Evolutionary conservation across 2,888 invertebrate species (phyloP), one percentile per base, ranked within the genome.

Genomic region (Margaritifera margaritifera): DNA sequence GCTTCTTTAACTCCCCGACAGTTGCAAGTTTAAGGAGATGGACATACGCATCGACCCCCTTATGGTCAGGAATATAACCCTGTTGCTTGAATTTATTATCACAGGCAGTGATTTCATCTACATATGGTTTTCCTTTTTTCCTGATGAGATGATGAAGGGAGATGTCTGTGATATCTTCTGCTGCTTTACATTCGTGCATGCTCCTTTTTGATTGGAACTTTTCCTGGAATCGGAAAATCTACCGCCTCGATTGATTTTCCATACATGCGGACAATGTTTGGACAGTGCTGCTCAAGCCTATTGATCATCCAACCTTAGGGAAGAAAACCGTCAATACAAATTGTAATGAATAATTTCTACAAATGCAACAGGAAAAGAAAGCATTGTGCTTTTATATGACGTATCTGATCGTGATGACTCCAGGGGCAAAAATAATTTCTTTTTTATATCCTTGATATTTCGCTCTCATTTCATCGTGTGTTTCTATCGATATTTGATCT

Each of bases 191-290:
- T 55, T 64, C 64, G 20, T 55, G 58, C 31, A 68, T 25, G n/a
- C 64, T 58, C 20, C 71, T 72, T n/a, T 55, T 65, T 19, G 58
- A 22, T 18, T 72, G 56, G 27, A 66, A 56, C 31, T 27, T 72
- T 69, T 1, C 70, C 63, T 11, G 86, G 86, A 11, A 83, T 61
- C 8, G 85, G 85, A 62, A 74, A 75, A 6, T n/a, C n/a, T n/a
- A n/a, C n/a, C n/a, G n/a, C n/a, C n/a, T n/a, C n/a, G n/a, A n/a
- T n/a, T n/a, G n/a, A n/a, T n/a, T n/a, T n/a, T n/a, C n/a, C n/a
- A n/a, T n/a, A n/a, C n/a, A n/a, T n/a, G n/a, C n/a, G n/a, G n/a
- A n/a, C n/a, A n/a, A n/a, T n/a, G n/a, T n/a, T n/a, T n/a, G n/a
- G n/a, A n/a, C n/a, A n/a, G n/a, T 70, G 52, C 1, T 64, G 58